Evolutionary conservation across 2,113 vertebrate species (phyloP), one percentile per base, ranked within the genome.

Genomic region (Pyxicephalus adspersus): DNA sequence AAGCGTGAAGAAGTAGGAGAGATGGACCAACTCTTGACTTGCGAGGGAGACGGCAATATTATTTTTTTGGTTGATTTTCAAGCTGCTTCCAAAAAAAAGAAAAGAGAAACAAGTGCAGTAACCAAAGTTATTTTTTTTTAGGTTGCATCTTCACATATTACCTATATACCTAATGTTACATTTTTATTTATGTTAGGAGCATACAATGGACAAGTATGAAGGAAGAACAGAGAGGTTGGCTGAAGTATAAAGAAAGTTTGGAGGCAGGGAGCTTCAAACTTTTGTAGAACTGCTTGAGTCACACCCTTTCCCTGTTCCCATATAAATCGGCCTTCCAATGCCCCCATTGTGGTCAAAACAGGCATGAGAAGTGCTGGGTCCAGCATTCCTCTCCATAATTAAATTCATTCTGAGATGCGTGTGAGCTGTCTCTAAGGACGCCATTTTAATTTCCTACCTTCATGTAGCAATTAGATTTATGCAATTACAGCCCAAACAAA

Each of bases 381-480:
- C 71, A 45, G 63, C 29, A 66, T 84, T 85, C 78, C 16, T 79
- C 64, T 82, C 83, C 77, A 84, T 91, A 84, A 89, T 88, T 83
- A 80, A 73, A 85, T 89, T 89, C 74, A 77, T 89, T 88, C 87
- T 73, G 65, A 90, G 87, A 83, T 71, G 87, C 60, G 80, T 19
- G 0, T 80, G 54, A 82, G 78, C 29, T 54, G 75, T 89, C 85
- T 87, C 86, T 17, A 73, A 86, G 83, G 84, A 83, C 45, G 71
- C 85, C 68, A 76, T 86, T 90, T 89, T 89, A 84, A 88, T 89
- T 90, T 91, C 58, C 25, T 58, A 84, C 85, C 31, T 50, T 52
- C 3, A 23, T 87, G 85, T 83, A 87, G 76, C 75, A 89, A 84
- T 89, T 85, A 87, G 63, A 86, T 38, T 25, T 83, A 45, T 84